Base-by-base conservation (phyloP, 2,888 invertebrate genomes). In the Julus scanicus region DNA sequence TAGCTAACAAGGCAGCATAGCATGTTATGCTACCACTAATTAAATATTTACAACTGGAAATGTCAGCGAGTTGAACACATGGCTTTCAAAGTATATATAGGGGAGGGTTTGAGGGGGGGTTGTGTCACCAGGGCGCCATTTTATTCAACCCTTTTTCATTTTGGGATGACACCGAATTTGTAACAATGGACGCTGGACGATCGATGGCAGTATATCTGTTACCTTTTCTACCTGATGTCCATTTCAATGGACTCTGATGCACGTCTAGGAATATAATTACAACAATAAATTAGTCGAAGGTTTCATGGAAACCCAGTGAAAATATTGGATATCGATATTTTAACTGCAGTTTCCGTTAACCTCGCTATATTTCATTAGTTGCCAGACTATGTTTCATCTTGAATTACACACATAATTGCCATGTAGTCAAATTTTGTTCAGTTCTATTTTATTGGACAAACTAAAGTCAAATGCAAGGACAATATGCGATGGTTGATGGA, bases 1-100 rank as follows among this genome's bases (percentile, higher is more conserved):
- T 87, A 87, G 87, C 87, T 87, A 87, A 87, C 87, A 87, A 57
- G 87, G 49, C 71, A 71, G 71, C 71, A 71, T 71, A 71, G 71
- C 71, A 71, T 86, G 86, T 53, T 53, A 84, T 57, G 57, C 57
- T 86, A 86, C 86, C 39, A 86, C 49, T 86, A 86, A 86, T 57
- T 57, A 49, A 86, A 86, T 57, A 86, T 86, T 86, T 86, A 86
- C 86, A 11, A 53, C 86, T 39, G 49, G 53, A 86, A 86, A 86
- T 86, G 48, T 84, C 84, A 84, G 48, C 84, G 84, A 84, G 84
- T 40, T 83, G n/a, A 37, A 39, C 83, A 83, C 39, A 20, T 84
- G 37, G 71, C 71, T 37, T 84, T 84, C 48, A 40, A 84, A 84
- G 40, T 40, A 86, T 84, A 84, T n/a, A 40, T 5, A 84, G 17